Evolutionary conservation across 2,888 invertebrate species (phyloP).

Genomic region (Cheilosia pagana): DNA sequence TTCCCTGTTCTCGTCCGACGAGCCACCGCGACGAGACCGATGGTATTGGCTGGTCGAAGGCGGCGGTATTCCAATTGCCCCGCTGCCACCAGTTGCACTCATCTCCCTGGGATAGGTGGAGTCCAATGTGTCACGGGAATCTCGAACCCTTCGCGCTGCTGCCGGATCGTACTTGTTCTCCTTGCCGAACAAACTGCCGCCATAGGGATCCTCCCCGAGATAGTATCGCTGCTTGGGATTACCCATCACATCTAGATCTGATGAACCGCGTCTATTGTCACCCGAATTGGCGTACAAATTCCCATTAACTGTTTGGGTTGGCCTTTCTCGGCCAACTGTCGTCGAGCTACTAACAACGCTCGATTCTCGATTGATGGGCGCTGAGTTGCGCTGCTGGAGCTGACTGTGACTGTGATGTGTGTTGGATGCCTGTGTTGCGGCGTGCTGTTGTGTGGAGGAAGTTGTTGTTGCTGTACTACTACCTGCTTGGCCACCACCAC

Average conservation of each 20-base stretch:
- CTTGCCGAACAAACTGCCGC: conserved; percentile 91
- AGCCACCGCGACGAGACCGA: conserved; percentile 61
- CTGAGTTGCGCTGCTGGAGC: conserved; percentile 73
- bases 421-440: conserved; percentile 54
- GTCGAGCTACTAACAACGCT: conserved; percentile 77
- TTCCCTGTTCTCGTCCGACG: conserved; percentile 76
- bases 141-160: conserved; percentile 83
- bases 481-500: conserved; percentile 72
- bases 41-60: conserved; percentile 64
- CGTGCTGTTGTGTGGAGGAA: conserved; percentile 67
- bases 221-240: conserved; percentile 91
- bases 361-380: conserved; percentile 77
- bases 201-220: conserved; percentile 94
- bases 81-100: conserved; percentile 60
- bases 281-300: conserved; percentile 54
- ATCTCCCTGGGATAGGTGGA: conserved; percentile 49
- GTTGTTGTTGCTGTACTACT: conserved; percentile 74
- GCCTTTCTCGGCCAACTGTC: conserved; percentile 77
- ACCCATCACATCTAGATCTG: conserved; percentile 80
- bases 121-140: conserved; percentile 76
- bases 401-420: conserved; percentile 71
- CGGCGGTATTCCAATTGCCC: conserved; percentile 32
- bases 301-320: conserved; percentile 63
- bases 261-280: conserved; percentile 77
- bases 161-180: conserved; percentile 90